Evolutionary conservation across 2,797 vertebrate genomes (phyloP).

Genomic region (Lophius americanus): DNA sequence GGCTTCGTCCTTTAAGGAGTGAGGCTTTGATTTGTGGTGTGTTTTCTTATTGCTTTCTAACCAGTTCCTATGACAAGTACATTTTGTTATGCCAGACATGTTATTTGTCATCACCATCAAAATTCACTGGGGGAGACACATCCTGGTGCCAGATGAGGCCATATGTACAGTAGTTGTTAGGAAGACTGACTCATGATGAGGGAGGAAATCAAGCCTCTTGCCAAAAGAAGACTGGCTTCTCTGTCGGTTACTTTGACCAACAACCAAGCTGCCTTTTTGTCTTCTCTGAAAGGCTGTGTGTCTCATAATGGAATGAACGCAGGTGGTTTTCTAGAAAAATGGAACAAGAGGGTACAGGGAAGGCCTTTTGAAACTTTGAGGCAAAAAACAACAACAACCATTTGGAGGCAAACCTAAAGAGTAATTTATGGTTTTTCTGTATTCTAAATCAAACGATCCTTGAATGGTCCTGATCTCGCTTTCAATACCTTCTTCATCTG

Average conservation of each 20-base stretch:
- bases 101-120: constrained; percentile 57
- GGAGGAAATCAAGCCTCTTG: constrained; percentile 37
- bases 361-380: no score
- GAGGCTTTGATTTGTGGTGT: constrained; percentile 47
- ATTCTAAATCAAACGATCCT: no score
- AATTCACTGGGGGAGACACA: constrained; percentile 50
- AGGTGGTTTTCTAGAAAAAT: no score
- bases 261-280: constrained; percentile 10
- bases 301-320: background rate
- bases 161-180: constrained; percentile 37
- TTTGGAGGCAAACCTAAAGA: no score
- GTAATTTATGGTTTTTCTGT: no score
- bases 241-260: constrained; percentile 27
- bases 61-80: constrained; percentile 55
- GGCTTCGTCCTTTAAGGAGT: constrained; percentile 47
- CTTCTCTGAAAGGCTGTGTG: constrained; percentile 9
- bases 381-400: no score
- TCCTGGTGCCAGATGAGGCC: constrained; percentile 59
- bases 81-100: constrained; percentile 55
- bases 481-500: no score
- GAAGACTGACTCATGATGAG: constrained; percentile 52
- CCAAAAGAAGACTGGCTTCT: constrained; percentile 15
- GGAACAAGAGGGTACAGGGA: no score
- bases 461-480: no score
- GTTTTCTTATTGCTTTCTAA: constrained; percentile 45